These are phyloP conservation scores for Aphidius ervi DNA, from an alignment of 1,140 invertebrate species.

Conservation along the genomic window DNA sequence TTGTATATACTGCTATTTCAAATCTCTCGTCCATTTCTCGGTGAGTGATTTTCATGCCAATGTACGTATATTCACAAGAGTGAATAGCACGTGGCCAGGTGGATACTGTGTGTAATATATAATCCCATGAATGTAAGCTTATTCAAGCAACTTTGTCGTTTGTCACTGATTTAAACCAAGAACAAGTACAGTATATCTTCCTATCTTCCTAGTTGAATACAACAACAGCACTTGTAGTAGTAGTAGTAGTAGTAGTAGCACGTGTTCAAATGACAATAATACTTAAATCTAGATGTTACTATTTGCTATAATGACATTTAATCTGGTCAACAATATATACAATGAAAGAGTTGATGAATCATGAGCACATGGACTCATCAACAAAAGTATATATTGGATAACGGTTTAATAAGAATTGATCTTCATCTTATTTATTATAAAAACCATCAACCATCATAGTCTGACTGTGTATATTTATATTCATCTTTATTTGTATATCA, in stretches of 20 bases:
- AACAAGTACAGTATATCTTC: constrained; percentile 5
- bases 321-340: constrained; percentile 31
- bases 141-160: constrained; percentile 23
- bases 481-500: constrained; percentile 18
- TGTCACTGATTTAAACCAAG: constrained; percentile 24
- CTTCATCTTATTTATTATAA: background rate
- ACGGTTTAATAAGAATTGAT: constrained; percentile 30
- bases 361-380: constrained; percentile 30
- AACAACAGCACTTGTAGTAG: constrained; percentile 6
- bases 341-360: constrained; percentile 33
- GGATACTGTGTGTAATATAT: background rate
- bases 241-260: background rate
- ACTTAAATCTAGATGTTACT: background rate
- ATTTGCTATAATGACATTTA: constrained; percentile 9
- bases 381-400: constrained; percentile 22
- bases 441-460: constrained; percentile 20
- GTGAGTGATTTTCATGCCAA: constrained; percentile 7
- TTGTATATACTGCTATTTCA: background rate
- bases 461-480: constrained; percentile 24
- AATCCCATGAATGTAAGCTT: background rate
- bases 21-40: background rate
- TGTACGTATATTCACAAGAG: background rate
- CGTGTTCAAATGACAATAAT: background rate
- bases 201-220: constrained; percentile 2
- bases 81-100: constrained; percentile 2